A percentile compares a stretch with the other conserved stretches of the same genome.
Conservation (phyloP, 2,113 vertebrate species). For the Sebastes schlegelii region DNA sequence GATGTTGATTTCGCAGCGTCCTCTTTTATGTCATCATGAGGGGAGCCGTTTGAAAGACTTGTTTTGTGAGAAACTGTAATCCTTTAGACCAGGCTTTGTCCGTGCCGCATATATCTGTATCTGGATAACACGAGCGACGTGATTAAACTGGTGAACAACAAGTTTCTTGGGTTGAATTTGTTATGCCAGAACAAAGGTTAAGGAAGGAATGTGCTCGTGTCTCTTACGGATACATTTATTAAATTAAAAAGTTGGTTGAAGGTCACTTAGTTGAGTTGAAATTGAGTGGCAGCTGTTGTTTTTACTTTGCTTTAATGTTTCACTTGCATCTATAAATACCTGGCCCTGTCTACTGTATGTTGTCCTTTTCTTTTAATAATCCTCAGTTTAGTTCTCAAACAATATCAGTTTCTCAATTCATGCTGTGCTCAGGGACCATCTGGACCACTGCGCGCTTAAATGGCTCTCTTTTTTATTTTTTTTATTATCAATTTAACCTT, state of each 20-base stretch:
- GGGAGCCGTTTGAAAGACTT: conserved; percentile 39
- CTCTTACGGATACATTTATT: not conserved
- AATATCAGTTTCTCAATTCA: not conserved
- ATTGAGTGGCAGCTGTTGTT: not conserved
- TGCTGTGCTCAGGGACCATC: conserved; percentile 2
- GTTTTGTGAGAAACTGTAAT: conserved; percentile 55
- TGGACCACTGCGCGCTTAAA: no score
- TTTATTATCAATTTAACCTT: no score
- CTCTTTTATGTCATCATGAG: conserved; percentile 57
- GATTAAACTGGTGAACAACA: not conserved
- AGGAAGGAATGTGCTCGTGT: not conserved
- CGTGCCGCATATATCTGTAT: not conserved
- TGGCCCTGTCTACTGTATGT: not conserved
- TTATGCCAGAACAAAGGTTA: not conserved
- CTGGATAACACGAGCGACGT: not conserved
- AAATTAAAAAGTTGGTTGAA: not conserved
- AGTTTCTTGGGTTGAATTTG: not conserved
- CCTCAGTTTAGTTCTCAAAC: not conserved
- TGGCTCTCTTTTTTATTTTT: no score
- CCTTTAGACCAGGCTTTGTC: conserved; percentile 32
- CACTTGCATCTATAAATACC: not conserved
- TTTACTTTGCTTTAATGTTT: not conserved
- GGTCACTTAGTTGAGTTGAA: not conserved
- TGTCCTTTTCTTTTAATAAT: not conserved
- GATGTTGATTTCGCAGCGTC: conserved; percentile 56